Evolutionary conservation across 2,888 invertebrate species (phyloP), one percentile per base, ranked within the genome.

Genomic region (Microplitis manilae): DNA sequence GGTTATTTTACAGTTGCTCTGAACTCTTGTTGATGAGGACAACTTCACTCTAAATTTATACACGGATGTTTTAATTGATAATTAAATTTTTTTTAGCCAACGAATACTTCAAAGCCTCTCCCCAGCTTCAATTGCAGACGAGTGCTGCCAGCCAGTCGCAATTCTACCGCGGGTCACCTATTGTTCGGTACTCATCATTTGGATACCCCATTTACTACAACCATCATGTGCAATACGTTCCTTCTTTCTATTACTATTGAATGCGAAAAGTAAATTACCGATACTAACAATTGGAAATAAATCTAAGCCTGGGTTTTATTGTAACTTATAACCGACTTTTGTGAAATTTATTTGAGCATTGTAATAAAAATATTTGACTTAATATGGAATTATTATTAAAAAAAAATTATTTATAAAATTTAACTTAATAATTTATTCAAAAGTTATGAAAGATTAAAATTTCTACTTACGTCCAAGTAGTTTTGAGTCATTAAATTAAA

Each of bases 171-270:
- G 13, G 15, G n/a, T n/a, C 65, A 8, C 30, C 65, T 38, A 20
- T 65, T 65, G 65, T 65, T 13, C 13, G 5, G 38, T 30, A 30
- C 38, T 38, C 65, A 30, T 30, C 65, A 38, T 30, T 30, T 30
- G 38, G 65, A 13, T 30, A 30, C 13, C 65, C 65, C 9, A 20
- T 65, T 38, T 65, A 65, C 20, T 65, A 65, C 30, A 65, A 65
- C 38, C 30, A 65, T 13, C 65, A n/a, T 62, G 15, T 65, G 6
- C 65, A 20, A 30, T 65, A 30, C 20, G 38, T 65, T 65, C 38
- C 65, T 13, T 65, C 65, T 20, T 65, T 9, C 13, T 65, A 65
- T 20, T 65, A 65, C 38, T 65, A 30, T 20, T 65, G 13, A 65
- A 1, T 15, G 50, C 8, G 20, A 62, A n/a, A 62, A 30, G 30